Evolutionary conservation across 2,888 invertebrate genomes (phyloP), one percentile per base, ranked within the genome.

Genomic region (Ectropis crepuscularia): DNA sequence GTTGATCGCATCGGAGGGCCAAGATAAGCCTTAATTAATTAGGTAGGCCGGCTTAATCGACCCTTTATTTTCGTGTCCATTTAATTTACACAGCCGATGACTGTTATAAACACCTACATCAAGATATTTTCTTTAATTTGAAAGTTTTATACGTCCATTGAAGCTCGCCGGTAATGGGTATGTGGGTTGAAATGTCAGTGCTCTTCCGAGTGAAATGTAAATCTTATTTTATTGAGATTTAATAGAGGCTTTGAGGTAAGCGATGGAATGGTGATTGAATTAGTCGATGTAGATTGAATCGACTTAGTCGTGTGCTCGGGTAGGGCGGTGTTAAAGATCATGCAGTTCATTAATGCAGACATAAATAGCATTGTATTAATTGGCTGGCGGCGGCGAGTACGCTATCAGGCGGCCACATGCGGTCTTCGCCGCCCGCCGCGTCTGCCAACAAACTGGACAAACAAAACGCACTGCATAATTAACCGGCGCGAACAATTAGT

Each of bases 401-500:
- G 61, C 62, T 71, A 69, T 71, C 70, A 62, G 68, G 61, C 61
- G 67, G 61, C 70, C 72, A 72, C 72, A 70, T 67, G 60, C 67
- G 61, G 46, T 49, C 67, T 65, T 51, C 68, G 66, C 73, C 61
- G 47, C 63, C 51, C 60, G 70, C 63, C 60, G 67, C 60, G 61
- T 53, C 63, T 63, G 12, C 65, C 70, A 74, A 77, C 72, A 74
- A 71, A 77, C 74, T 79, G 68, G 71, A 74, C 83, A 85, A 88
- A 86, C 82, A 86, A 70, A 71, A 69, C 69, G 57, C 55, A 76
- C 77, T 83, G 84, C 82, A 88, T 88, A 88, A 90, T 89, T 88
- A 89, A 84, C 83, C 82, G 82, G 82, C 81, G 83, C 82, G 85
- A 86, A 87, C 83, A 88, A 89, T 89, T 90, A 89, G 86, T 88